phyloP scores from a whole-genome alignment of 2,113 vertebrate genomes.

The Spizaetus ornatus region DNA sequence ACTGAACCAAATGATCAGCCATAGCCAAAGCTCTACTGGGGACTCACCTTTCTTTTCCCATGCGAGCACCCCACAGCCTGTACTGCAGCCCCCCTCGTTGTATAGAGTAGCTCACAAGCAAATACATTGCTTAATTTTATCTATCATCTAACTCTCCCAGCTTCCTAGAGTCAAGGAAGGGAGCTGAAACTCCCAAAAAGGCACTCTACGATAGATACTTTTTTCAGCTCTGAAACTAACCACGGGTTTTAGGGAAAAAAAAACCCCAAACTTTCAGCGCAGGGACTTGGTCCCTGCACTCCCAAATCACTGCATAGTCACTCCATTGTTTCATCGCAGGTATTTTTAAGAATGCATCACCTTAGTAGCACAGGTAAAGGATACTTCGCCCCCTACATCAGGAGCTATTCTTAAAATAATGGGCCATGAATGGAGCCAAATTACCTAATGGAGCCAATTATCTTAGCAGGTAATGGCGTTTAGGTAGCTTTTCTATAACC shows the following conservation, averaged over 20 bases:
- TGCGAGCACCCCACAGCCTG: rapidly evolving
- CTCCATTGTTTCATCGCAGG: neutral
- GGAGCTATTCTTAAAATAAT: neutral
- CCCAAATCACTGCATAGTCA: neutral
- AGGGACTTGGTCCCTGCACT: neutral
- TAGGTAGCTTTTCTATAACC: neutral
- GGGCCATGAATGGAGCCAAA: neutral
- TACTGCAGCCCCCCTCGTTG: rapidly evolving
- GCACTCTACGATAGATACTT: no score
- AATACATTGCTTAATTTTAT: neutral
- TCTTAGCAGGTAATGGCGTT: neutral
- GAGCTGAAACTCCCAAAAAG: neutral
- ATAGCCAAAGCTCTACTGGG: neutral
- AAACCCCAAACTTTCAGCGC: rapidly evolving
- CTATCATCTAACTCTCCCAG: neutral
- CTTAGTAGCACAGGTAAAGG: neutral
- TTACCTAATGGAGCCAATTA: neutral
- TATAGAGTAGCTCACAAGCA: neutral
- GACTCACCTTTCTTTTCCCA: neutral
- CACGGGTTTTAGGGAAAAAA: neutral
- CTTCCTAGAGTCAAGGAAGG: neutral
- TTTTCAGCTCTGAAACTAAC: neutral
- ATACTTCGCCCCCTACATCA: neutral
- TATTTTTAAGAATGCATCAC: neutral
- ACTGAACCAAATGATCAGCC: neutral